Percentiles rank a stretch among this genome's conserved stretches.
These are phyloP conservation scores for Pelobates cultripes DNA, from an alignment of 2,797 vertebrate species.

Conservation along the genomic window DNA sequence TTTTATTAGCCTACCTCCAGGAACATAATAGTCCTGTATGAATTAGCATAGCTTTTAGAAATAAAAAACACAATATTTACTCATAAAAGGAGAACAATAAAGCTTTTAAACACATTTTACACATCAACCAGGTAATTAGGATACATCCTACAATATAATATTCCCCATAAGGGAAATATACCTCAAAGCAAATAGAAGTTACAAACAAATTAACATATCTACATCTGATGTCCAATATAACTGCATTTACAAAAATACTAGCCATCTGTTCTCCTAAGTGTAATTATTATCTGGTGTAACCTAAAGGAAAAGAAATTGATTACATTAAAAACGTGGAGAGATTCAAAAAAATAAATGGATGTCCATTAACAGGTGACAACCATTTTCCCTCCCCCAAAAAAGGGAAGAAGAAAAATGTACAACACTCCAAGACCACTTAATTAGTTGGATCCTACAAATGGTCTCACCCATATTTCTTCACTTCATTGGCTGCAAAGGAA, in stretches of 20 bases:
- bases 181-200: conserved; percentile 9
- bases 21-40: conserved; percentile 32
- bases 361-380: too few species aligned
- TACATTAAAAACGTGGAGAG: too few species aligned
- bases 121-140: conserved; percentile 22
- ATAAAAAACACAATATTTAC: conserved; percentile 25
- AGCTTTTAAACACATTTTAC: conserved; percentile 22
- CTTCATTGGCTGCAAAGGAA: too few species aligned
- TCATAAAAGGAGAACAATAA: conserved; percentile 31
- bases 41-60: conserved; percentile 32
- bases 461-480: too few species aligned
- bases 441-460: too few species aligned
- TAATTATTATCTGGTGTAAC: conserved; percentile 9
- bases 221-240: conserved; percentile 25
- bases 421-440: too few species aligned
- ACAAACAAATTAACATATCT: conserved; percentile 19
- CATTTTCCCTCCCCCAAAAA: too few species aligned
- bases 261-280: conserved; percentile 35
- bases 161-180: conserved; percentile 14
- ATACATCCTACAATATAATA: conserved; percentile 7
- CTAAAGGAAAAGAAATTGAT: background rate
- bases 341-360: too few species aligned
- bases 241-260: conserved; percentile 23
- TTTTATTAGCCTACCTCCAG: conserved; percentile 33
- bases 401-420: too few species aligned